These are phyloP conservation scores for Opisthocomus hoazin DNA, from an alignment of 2,113 vertebrate species.

Conservation along the genomic window DNA sequence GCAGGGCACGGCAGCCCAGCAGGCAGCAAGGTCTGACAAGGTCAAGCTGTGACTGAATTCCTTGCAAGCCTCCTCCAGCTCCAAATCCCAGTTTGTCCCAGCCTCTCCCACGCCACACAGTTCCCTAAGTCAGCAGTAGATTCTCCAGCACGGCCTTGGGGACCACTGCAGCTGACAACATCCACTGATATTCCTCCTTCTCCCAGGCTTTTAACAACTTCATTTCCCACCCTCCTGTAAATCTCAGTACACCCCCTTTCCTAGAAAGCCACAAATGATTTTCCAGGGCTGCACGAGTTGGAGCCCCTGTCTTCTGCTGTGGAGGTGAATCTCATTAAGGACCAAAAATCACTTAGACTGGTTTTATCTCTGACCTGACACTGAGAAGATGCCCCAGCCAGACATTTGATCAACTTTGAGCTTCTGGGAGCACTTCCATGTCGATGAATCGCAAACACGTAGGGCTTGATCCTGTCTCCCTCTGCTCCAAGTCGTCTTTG, in stretches of 20 bases:
- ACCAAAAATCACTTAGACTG: neutral
- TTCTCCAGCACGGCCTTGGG: neutral
- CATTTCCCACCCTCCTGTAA: neutral
- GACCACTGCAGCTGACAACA: neutral
- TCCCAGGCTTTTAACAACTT: neutral
- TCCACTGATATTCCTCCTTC: neutral
- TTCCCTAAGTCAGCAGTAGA: neutral
- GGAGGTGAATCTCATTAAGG: neutral
- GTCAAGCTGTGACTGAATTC: neutral
- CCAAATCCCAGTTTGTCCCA: neutral
- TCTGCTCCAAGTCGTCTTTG: conserved; percentile 1
- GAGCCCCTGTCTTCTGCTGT: neutral
- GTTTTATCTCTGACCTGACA: neutral
- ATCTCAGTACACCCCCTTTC: neutral
- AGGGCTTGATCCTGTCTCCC: neutral
- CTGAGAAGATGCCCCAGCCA: neutral
- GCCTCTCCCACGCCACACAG: neutral
- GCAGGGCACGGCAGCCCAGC: neutral
- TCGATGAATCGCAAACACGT: neutral
- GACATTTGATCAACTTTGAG: neutral
- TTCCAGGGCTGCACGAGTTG: neutral
- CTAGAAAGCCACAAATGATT: neutral
- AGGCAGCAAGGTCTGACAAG: conserved; percentile 12
- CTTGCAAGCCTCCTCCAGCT: neutral
- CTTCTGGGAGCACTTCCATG: neutral